Evolutionary conservation across 2,888 invertebrate genomes (phyloP), one percentile per base, ranked within the genome.

Genomic region (Tinea trinotella): DNA sequence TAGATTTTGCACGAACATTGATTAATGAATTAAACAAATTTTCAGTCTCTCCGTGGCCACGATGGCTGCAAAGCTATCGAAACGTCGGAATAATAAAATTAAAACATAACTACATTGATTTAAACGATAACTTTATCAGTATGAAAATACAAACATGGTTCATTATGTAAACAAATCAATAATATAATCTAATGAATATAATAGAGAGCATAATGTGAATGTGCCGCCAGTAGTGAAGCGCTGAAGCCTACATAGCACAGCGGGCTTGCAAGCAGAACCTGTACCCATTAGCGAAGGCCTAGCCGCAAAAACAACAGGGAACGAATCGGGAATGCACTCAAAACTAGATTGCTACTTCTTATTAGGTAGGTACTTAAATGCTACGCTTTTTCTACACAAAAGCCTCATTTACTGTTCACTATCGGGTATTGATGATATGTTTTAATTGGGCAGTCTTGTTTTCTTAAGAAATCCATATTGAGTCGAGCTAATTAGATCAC

Each of bases 241-340:
- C 7, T 5, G 22, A 22, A 22, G 7, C 9, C 30, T 30, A 30
- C 30, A 30, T 30, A 7, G 30, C n/a, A n/a, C 30, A 15, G 13
- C 13, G n/a, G 40, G 40, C 40, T 40, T 40, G 40, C 40, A 12
- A 40, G 13, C 13, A 36, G 53, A 84, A 85, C 84, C 81, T 65
- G 84, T 84, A 77, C 70, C 80, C 74, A 84, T 85, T 85, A 82
- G 77, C 65, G 74, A 65, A 66, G 67, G 65, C 72, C 80, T 77
- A 74, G 74, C 69, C 67, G 78, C 83, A 85, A 85, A 84, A 85
- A 85, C 82, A 76, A 79, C 81, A 74, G 80, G 83, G 83, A 85
- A 83, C 84, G 83, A 84, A 85, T 85, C 84, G 75, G 78, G 84
- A 84, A 85, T 85, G 84, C 76, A 75, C 71, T 74, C 78, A n/a